These are phyloP conservation scores for Drosophila neocordata DNA, from an alignment of 1,140 invertebrate genomes.

Conservation along the genomic window DNA sequence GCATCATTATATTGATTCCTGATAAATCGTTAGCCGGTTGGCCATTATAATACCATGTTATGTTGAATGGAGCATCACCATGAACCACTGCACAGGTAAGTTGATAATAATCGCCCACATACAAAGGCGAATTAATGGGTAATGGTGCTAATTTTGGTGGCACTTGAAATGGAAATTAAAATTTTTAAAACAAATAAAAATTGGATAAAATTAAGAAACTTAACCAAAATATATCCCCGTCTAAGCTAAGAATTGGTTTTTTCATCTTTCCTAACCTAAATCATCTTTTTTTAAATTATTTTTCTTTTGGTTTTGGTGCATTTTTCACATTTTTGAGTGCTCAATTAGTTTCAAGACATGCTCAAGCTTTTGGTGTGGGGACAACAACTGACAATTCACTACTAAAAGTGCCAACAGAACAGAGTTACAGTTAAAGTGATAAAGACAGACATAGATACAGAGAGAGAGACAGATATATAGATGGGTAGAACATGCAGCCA, in stretches of 20 bases:
- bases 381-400: slow-evolving; percentile 24
- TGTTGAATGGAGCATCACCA: slow-evolving; percentile 90
- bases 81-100: slow-evolving; percentile 90
- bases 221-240: too few relatives aligned
- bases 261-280: not conserved
- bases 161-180: slow-evolving; percentile 83
- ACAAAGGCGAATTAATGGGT: slow-evolving; percentile 88
- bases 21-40: slow-evolving; percentile 78
- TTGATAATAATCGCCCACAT: slow-evolving; percentile 90
- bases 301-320: not conserved
- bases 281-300: not conserved
- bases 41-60: slow-evolving; percentile 91
- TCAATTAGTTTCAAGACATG: slow-evolving; percentile 51
- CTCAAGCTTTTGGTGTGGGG: slow-evolving; percentile 31
- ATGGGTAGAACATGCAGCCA: slow-evolving; percentile 54
- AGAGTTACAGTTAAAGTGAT: slow-evolving; percentile 16
- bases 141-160: slow-evolving; percentile 88
- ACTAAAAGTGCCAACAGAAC: slow-evolving; percentile 16
- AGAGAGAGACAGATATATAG: slow-evolving; percentile 28
- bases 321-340: slow-evolving; percentile 11
- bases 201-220: slow-evolving; percentile 31
- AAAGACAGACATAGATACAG: slow-evolving; percentile 14
- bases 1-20: slow-evolving; percentile 82
- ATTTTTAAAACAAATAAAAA: slow-evolving; percentile 28
- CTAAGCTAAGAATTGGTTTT: not conserved